phyloP scores from a whole-genome alignment of 2,888 invertebrate genomes.

The Sinopyrophorus schimmeli region DNA sequence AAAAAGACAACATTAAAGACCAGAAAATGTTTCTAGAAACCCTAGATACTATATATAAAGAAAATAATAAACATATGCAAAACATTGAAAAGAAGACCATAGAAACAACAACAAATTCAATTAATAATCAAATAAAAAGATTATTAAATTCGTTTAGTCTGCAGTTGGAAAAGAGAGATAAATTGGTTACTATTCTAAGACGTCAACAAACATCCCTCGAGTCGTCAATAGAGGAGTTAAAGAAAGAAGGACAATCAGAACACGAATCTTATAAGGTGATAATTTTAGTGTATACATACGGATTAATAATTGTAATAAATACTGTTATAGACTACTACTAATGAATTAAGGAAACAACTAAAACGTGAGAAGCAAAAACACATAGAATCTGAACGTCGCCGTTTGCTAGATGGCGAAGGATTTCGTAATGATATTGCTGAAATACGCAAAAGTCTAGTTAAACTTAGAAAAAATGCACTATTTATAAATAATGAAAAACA shows the following conservation, averaged over 20 bases:
- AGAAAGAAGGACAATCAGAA: not conserved
- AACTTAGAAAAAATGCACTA: too few species aligned
- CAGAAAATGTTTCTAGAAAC: not conserved
- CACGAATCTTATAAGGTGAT: not conserved
- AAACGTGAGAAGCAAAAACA: too few species aligned
- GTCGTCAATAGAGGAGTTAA: not conserved
- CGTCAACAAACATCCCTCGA: not conserved
- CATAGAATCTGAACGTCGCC: too few species aligned
- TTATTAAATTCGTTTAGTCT: not conserved
- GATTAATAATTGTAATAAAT: not conserved
- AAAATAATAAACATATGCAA: not conserved
- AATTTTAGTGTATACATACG: too few species aligned
- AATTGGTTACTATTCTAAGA: not conserved
- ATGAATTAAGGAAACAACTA: too few species aligned
- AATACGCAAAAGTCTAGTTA: too few species aligned
- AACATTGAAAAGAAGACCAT: not conserved
- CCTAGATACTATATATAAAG: not conserved
- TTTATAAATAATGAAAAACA: too few species aligned
- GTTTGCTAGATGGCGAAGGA: too few species aligned
- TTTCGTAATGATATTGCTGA: too few species aligned
- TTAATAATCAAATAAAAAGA: not conserved
- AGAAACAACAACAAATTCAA: not conserved
- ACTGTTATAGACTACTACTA: too few species aligned
- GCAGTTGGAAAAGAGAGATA: not conserved
- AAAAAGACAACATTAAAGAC: not conserved